Base-by-base conservation (phyloP, 2,113 vertebrate species). In the Nestor notabilis region DNA sequence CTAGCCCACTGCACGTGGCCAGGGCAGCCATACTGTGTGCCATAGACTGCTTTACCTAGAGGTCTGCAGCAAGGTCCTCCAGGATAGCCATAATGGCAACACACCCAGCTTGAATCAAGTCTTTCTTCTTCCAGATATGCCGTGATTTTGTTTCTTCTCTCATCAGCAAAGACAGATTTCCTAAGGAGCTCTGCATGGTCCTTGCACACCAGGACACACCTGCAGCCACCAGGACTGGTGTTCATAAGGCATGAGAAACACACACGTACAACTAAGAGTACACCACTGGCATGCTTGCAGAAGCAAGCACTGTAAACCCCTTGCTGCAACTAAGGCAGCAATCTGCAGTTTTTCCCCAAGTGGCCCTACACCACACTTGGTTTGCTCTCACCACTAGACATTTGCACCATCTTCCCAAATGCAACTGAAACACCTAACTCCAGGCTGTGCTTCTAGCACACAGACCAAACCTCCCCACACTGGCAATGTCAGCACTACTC, bases 201-300 rank as follows among this genome's bases (percentile, higher is more conserved):
- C 35, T 60, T 17, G 24, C 27, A 17, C 20, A 10, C 17, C 50
- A 37, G 53, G 33, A 33, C 52, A 60, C 43, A 35, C 2, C 17
- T 28, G n/a, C 35, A 61, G 72, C 41, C 41, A 8, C 23, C 31
- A 39, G 76, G 13, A 17, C 17, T 7, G 44, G 13, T 4, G 10
- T 9, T 14, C 5, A 21, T 43, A 27, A 61, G 33, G 39, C 10
- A 44, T 4, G 39, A 60, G 27, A 43, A 49, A 7, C 3, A 5
- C 4, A 6, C 35, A 2, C 0, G 3, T 4, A 3, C 25, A 7
- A 2, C 49, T 16, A 3, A 18, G 35, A 29, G 21, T 5, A 10
- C 29, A 1, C 28, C 7, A 33, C 20, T 5, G 5, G 27, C 28
- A 13, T 3, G 0, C 24, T 4, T 4, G 56, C 17, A 20, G n/a